Evolutionary conservation across 2,888 invertebrate species (phyloP), one percentile per base, ranked within the genome.

Genomic region (Cheilosia impressa): DNA sequence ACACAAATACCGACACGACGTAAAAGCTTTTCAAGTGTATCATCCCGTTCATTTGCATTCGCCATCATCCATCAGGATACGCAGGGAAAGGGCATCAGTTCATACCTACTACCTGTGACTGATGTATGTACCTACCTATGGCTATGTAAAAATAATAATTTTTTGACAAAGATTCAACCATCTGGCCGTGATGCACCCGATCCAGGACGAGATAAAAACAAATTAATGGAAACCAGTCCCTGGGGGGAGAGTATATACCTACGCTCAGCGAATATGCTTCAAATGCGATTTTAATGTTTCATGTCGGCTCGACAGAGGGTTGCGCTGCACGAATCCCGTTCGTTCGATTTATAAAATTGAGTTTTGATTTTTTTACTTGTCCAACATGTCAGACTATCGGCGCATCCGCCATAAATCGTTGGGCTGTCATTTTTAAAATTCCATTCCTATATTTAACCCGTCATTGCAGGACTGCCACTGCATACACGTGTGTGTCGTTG

Each of bases 351-450:
- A 47, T 71, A 62, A 72, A 81, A 81, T 80, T 80, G 85, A 76
- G 80, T 77, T 85, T 85, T 77, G 81, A 81, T 81, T 85, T 85
- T 81, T 85, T 85, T 72, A 41, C 71, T 47, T 55, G 72, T 72
- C 60, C 50, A 55, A 50, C 69, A 83, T 79, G 72, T 68, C 80
- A 69, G 68, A 47, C 53, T 69, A 84, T 84, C 81, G 50, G 85
- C 81, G 77, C 85, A 85, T 85, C 85, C 84, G 84, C 84, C 81
- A 85, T 85, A 85, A 85, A 85, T 85, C 85, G 76, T 77, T 65
- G 24, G 66, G 68, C 63, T 85, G 81, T 85, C 85, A 85, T 81
- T 85, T 85, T 85, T 85, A 85, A 85, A 85, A 85, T 85, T 85
- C 85, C 81, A 72, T 76, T 85, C 80, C 84, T 84, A 71, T 76